Conservation (phyloP, 30 jellyfish, hydroid and myxozoan species). For the Cassiopea xamachana region DNA sequence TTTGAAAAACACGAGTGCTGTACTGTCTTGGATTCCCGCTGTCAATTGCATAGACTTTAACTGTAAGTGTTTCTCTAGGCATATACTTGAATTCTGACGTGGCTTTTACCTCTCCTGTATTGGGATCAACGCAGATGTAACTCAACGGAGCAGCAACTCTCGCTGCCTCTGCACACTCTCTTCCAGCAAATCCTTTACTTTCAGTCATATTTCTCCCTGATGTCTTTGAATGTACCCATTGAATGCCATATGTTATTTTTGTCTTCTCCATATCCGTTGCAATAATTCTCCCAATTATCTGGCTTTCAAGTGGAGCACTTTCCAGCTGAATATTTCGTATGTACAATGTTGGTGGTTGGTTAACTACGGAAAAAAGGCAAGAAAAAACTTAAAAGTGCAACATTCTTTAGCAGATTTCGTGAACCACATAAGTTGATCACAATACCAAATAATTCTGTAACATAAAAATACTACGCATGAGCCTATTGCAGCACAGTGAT, state of each 20-base stretch:
- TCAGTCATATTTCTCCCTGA: constrained; percentile 5
- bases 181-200: neutral
- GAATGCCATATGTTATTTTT: constrained; percentile 24
- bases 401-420: no score
- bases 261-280: constrained; percentile 51
- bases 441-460: no score
- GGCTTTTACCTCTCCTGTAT: constrained; percentile 53
- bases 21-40: constrained; percentile 59
- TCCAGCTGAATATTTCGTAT: neutral
- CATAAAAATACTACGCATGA: no score
- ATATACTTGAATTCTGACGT: constrained; percentile 39
- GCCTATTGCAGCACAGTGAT: no score
- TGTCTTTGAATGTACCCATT: constrained; percentile 22
- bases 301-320: constrained; percentile 8
- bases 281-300: constrained; percentile 18
- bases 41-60: constrained; percentile 38
- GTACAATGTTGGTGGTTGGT: constrained; percentile 34
- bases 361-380: constrained; percentile 28
- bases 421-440: no score
- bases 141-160: constrained; percentile 33
- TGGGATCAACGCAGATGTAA: constrained; percentile 33
- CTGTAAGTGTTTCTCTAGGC: constrained; percentile 28
- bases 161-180: constrained; percentile 30
- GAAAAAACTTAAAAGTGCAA: neutral
- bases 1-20: neutral